phyloP scores from a whole-genome alignment of 2,797 vertebrate species.

The Tokudaia tokunoshimensis region DNA sequence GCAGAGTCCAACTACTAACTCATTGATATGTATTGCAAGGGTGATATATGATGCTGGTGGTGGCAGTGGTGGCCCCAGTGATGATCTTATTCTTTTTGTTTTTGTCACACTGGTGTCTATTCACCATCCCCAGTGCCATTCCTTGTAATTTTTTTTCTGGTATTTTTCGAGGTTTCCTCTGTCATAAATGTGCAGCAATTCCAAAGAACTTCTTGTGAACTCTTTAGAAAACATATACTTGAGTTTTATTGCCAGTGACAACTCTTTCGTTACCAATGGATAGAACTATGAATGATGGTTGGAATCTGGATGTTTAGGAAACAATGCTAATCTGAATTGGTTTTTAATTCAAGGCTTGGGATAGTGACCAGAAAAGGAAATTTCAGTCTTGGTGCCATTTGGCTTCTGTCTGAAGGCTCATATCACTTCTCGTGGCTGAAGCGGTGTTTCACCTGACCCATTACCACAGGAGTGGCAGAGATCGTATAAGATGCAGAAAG shows the following conservation, averaged over 20 bases:
- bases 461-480: not conserved
- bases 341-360: not conserved
- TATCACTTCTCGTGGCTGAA: not conserved
- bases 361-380: not conserved
- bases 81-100: not conserved
- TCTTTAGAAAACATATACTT: slow-evolving; percentile 41
- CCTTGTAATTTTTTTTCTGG: not conserved
- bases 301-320: slow-evolving; percentile 40
- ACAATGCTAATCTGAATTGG: not conserved
- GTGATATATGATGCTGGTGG: not conserved
- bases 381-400: not conserved
- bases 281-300: not conserved
- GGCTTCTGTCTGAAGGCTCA: not conserved
- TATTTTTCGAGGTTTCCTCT: not conserved
- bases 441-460: not conserved
- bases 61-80: accelerated
- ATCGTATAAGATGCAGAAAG: not conserved
- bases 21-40: not conserved
- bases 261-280: not conserved
- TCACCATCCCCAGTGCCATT: not conserved
- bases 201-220: not conserved
- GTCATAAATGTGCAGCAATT: not conserved
- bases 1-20: not conserved
- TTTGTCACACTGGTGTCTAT: not conserved
- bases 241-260: not conserved